Evolutionary conservation across 2,113 vertebrate genomes (phyloP).

Genomic region (Tinamus guttatus): DNA sequence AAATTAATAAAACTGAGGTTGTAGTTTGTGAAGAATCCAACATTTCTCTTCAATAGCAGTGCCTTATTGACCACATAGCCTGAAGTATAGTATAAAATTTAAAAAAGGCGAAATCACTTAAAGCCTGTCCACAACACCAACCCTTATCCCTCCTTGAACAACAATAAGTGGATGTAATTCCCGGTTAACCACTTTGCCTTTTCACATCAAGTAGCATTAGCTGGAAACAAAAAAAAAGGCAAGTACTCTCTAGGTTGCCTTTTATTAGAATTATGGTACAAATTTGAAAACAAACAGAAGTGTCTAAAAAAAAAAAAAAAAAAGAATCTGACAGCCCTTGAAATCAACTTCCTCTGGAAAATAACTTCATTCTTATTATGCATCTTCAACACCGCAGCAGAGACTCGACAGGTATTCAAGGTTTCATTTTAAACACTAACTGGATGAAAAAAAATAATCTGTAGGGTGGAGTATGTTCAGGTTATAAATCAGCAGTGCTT

Average conservation of each 20-base stretch:
- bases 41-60: neutral
- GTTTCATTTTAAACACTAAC: slow-evolving; percentile 76
- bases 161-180: slow-evolving; percentile 37
- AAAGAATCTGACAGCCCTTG: slow-evolving; percentile 33
- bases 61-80: too few relatives aligned
- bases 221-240: slow-evolving; percentile 36
- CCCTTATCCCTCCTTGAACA: neutral
- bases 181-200: slow-evolving; percentile 25
- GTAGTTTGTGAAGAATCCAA: neutral
- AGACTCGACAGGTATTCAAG: slow-evolving; percentile 69
- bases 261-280: slow-evolving; percentile 34
- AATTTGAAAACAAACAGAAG: slow-evolving; percentile 19
- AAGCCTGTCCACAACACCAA: neutral
- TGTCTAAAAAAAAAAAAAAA: slow-evolving; percentile 19
- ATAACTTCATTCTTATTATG: slow-evolving; percentile 57
- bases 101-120: neutral
- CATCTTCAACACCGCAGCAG: slow-evolving; percentile 28
- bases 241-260: slow-evolving; percentile 13
- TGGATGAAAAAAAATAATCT: slow-evolving; percentile 71
- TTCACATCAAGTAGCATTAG: slow-evolving; percentile 43
- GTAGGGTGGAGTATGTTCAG: slow-evolving; percentile 73
- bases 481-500: slow-evolving; percentile 83
- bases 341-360: slow-evolving; percentile 66
- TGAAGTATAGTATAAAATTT: neutral
- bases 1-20: neutral